Base-by-base conservation (phyloP, 2,888 invertebrate species). In the Chelonus formosanus region DNA sequence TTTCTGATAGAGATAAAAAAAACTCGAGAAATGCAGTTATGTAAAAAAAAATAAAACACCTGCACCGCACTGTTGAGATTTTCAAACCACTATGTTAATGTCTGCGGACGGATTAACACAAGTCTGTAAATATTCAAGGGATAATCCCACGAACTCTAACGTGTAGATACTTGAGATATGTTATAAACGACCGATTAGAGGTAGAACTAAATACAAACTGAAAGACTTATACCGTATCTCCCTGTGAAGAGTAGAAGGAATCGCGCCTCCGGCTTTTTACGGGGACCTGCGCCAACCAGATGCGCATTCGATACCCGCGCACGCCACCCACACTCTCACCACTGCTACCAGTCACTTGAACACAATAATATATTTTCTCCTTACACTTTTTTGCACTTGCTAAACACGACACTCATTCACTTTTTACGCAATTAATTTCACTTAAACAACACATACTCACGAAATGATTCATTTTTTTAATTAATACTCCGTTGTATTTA, bases 241-340 rank as follows among this genome's bases (percentile, higher is more conserved):
- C 66, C 56, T 31, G 62, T 57, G 73, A 75, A 75, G 75, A 74
- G 52, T 20, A 67, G 67, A 60, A 73, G 70, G 77, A 77, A 78
- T 76, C 78, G 79, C 78, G 76, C 79, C 78, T 75, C 73, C 75
- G 76, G 75, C 76, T 79, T 78, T 77, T 78, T 78, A 78, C 76
- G 74, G 75, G 75, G 74, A 76, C 74, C 68, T 79, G 79, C 79
- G 79, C 77, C 58, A 69, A 73, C 73, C 69, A 71, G 74, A 66
- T 78, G 80, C 78, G 79, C 77, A 53, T 48, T 36, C 57, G 44
- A n/a, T 55, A 47, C 45, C 47, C 58, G 47, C 35, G 47, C 47
- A 10, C 40, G n/a, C 48, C 43, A 43, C 43, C 44, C 40, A 56
- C 40, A 56, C 44, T 20, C 56, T 56, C 20, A 40, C 40, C 40